Conservation (phyloP, 2,888 invertebrate species). For the Drosophila melanosoma region DNA sequence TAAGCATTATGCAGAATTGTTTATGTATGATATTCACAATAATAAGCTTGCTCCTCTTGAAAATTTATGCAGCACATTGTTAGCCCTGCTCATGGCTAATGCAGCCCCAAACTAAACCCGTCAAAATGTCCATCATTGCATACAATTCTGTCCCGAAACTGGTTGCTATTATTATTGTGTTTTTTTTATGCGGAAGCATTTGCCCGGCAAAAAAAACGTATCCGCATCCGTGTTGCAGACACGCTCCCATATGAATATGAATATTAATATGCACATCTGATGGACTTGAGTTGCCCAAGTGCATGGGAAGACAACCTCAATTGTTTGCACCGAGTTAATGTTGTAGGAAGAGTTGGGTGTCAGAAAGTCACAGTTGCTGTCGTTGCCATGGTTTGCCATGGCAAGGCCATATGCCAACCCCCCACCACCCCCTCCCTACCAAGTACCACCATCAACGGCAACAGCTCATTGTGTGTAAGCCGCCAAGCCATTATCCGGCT, state of each 20-base stretch:
- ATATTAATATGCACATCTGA: slow-evolving; percentile 44
- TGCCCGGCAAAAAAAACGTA: slow-evolving; percentile 28
- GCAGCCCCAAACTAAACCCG: slow-evolving; percentile 26
- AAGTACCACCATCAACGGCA: background rate
- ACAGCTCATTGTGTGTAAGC: slow-evolving; percentile 29
- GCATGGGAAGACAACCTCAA: slow-evolving; percentile 58
- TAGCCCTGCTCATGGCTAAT: slow-evolving; percentile 32
- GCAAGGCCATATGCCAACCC: slow-evolving; percentile 62
- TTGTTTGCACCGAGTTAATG: slow-evolving; percentile 39
- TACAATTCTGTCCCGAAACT: slow-evolving; percentile 23
- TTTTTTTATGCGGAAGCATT: slow-evolving; percentile 46
- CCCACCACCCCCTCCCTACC: background rate
- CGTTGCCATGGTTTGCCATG: slow-evolving; percentile 44
- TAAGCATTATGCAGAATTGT: slow-evolving; percentile 32
- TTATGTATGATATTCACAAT: slow-evolving; percentile 36
- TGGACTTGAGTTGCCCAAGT: slow-evolving; percentile 27
- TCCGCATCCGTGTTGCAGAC: slow-evolving; percentile 54
- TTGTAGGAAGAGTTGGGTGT: slow-evolving; percentile 3
- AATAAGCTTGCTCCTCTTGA: slow-evolving; percentile 34
- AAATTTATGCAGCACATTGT: slow-evolving; percentile 44
- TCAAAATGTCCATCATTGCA: slow-evolving; percentile 63
- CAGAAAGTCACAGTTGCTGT: slow-evolving; percentile 11
- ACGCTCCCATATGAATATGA: slow-evolving; percentile 9
- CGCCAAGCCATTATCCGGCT: slow-evolving; percentile 13
- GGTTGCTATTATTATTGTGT: slow-evolving; percentile 28